A percentile compares a stretch with the other conserved stretches of the same genome.
Conservation (phyloP, 2,797 vertebrate species). For the Channa striata region DNA sequence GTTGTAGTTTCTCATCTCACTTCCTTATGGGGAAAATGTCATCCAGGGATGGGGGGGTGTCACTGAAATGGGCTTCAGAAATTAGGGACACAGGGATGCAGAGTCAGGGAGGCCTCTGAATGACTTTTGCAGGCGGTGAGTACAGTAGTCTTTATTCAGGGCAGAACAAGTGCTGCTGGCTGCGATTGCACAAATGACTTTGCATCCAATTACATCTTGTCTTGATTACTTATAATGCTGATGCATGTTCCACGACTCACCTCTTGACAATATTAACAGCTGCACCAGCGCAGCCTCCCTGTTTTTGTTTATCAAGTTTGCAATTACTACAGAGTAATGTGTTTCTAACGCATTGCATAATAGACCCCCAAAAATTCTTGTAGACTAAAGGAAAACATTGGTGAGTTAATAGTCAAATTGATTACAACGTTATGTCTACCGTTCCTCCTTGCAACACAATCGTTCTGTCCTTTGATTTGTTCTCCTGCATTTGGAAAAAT, state of each 20-base stretch:
- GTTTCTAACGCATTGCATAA: slow-evolving; percentile 68
- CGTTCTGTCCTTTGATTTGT: slow-evolving; percentile 80
- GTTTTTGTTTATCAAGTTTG: slow-evolving; percentile 70
- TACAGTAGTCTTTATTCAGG: slow-evolving; percentile 45
- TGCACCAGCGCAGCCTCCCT: slow-evolving; percentile 49
- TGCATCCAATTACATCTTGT: slow-evolving; percentile 63
- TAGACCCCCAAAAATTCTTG: slow-evolving; percentile 50
- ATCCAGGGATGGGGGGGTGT: slow-evolving; percentile 7
- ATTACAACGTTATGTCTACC: slow-evolving; percentile 69
- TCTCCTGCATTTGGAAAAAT: slow-evolving; percentile 77
- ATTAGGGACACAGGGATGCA: slow-evolving; percentile 14
- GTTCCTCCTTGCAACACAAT: slow-evolving; percentile 74
- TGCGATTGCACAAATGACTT: slow-evolving; percentile 61
- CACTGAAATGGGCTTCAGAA: background rate
- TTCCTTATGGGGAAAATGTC: background rate
- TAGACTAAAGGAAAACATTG: slow-evolving; percentile 64
- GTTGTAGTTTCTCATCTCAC: background rate
- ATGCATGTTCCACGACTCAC: slow-evolving; percentile 46
- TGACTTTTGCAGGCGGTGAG: slow-evolving; percentile 26
- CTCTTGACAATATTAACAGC: slow-evolving; percentile 64
- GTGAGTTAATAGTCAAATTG: slow-evolving; percentile 78
- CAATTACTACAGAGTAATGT: slow-evolving; percentile 60
- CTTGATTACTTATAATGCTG: slow-evolving; percentile 51
- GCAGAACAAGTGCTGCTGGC: slow-evolving; percentile 48
- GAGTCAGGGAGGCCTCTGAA: slow-evolving; percentile 14